A percentile compares a stretch with the other conserved stretches of the same genome.
phyloP scores from a whole-genome alignment of 92 coral and sea anemone genomes.

The Meandrina meandrites region DNA sequence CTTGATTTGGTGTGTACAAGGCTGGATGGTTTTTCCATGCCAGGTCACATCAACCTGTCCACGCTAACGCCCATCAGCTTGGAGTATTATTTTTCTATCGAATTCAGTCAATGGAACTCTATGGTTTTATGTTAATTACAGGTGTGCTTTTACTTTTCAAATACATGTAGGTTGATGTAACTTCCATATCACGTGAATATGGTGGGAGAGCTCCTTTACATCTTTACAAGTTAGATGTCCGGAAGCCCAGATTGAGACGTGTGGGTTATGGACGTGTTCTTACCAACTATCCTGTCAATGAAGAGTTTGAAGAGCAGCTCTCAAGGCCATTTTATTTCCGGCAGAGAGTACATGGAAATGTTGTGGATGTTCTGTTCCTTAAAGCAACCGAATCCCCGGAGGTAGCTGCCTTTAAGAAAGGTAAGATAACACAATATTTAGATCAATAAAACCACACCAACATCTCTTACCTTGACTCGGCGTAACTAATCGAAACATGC shows the following conservation, averaged over 20 bases:
- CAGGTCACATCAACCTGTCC: no score
- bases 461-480: no score
- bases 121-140: no score
- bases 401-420: slow-evolving; percentile 74
- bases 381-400: slow-evolving; percentile 63
- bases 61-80: no score
- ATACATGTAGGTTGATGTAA: slow-evolving; percentile 50
- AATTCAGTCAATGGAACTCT: no score
- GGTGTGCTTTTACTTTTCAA: no score
- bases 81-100: no score
- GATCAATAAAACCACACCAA: no score
- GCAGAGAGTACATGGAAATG: slow-evolving; percentile 70
- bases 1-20: no score
- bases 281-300: slow-evolving; percentile 74
- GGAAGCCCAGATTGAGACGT: slow-evolving; percentile 76
- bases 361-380: slow-evolving; percentile 62
- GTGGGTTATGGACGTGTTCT: slow-evolving; percentile 48
- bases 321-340: slow-evolving; percentile 81
- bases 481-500: no score
- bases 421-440: slow-evolving; percentile 20
- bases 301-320: slow-evolving; percentile 75
- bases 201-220: slow-evolving; percentile 23
- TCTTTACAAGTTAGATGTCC: slow-evolving; percentile 58
- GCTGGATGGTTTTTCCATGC: no score
- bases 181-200: slow-evolving; percentile 54